Evolutionary conservation across 2,888 invertebrate species (phyloP).

Genomic region (Octonoba sinensis): DNA sequence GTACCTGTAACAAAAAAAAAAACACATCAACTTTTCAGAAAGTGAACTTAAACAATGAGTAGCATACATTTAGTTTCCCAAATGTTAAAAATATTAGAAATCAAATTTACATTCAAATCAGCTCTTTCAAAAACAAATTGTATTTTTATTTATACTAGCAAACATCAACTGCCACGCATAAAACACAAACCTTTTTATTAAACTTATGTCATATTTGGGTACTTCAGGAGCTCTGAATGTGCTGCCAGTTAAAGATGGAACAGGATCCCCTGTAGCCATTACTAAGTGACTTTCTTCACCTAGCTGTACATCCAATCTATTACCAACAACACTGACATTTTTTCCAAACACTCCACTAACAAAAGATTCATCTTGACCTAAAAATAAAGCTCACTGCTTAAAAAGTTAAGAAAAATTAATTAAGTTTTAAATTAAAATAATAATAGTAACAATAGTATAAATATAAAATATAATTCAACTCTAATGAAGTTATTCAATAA

Average conservation of each 20-base stretch:
- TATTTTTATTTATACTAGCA: too few relatives aligned
- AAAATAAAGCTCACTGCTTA: neutral
- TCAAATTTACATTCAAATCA: too few relatives aligned
- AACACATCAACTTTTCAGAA: too few relatives aligned
- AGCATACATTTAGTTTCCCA: too few relatives aligned
- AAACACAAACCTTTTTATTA: constrained; percentile 58
- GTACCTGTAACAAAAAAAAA: too few relatives aligned
- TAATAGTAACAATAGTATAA: too few relatives aligned
- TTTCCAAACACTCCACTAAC: constrained; percentile 81
- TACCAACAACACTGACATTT: constrained; percentile 85
- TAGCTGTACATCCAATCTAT: constrained; percentile 83
- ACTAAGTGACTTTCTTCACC: constrained; percentile 55
- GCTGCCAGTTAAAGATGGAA: constrained; percentile 23
- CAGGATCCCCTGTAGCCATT: constrained; percentile 23
- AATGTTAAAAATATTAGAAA: too few relatives aligned
- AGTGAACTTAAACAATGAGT: too few relatives aligned
- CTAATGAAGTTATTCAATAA: neutral
- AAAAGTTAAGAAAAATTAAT: neutral
- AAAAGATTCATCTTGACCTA: constrained; percentile 67
- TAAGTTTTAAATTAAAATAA: neutral
- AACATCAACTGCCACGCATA: too few relatives aligned
- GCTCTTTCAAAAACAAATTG: too few relatives aligned
- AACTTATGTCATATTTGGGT: constrained; percentile 64
- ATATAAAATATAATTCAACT: too few relatives aligned
- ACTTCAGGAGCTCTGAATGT: constrained; percentile 38